A percentile compares a stretch with the other conserved stretches of the same genome.
Evolutionary conservation across 2,113 vertebrate species (phyloP).

Genomic region (Cebidichthys violaceus): DNA sequence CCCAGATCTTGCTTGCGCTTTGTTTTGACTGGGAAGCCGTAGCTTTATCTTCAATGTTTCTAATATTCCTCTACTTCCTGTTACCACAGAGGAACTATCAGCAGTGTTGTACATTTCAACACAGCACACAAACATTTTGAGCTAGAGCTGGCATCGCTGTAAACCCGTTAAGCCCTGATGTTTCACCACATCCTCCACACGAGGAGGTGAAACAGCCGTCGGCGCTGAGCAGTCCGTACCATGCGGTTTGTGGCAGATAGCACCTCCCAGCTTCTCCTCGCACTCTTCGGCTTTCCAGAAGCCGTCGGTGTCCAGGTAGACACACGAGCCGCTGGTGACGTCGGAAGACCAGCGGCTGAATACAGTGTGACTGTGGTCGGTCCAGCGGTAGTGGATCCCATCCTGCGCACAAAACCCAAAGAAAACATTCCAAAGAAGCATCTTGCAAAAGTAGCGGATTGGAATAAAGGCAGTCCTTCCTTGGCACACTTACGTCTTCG

Average conservation of each 20-base stretch:
- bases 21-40: background rate
- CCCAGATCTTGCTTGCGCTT: background rate
- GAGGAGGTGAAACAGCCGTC: background rate
- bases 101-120: too few species aligned
- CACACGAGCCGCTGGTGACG: constrained; percentile 84
- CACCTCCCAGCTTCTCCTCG: constrained; percentile 83
- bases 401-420: constrained; percentile 76
- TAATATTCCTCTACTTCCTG: background rate
- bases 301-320: constrained; percentile 90
- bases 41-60: background rate
- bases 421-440: background rate
- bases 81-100: background rate
- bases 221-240: background rate
- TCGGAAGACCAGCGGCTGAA: constrained; percentile 92
- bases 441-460: background rate
- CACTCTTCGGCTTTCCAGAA: constrained; percentile 94
- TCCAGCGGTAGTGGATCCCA: constrained; percentile 91
- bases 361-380: constrained; percentile 88
- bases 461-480: background rate
- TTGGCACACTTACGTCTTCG: constrained; percentile 85
- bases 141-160: background rate
- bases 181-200: background rate
- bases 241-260: constrained; percentile 88
- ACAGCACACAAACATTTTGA: background rate
- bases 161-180: background rate